A percentile compares a stretch with the other conserved stretches of the same genome.
Conservation (phyloP, 2,113 vertebrate genomes). For the Xenus cinereus region DNA sequence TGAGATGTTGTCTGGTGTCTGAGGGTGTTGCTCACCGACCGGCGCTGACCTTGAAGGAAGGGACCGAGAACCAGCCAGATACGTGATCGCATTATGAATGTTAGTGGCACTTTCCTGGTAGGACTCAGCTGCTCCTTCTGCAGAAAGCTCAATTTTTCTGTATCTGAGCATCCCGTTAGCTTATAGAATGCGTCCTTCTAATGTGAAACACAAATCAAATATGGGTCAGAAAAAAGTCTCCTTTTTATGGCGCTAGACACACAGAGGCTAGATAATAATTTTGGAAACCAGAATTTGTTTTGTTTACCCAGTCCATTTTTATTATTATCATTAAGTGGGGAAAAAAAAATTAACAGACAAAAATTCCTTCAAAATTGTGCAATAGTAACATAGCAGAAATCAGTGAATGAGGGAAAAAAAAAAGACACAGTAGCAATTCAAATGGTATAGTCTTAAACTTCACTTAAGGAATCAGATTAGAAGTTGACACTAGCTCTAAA, state of each 20-base stretch:
- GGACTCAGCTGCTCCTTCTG: not conserved
- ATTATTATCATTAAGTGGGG: constrained; percentile 67
- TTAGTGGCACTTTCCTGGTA: not conserved
- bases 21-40: not conserved
- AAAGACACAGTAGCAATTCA: constrained; percentile 23
- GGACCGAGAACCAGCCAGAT: not conserved
- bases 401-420: not conserved
- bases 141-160: not conserved
- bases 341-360: constrained; percentile 58
- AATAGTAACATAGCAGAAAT: constrained; percentile 68
- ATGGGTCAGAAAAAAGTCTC: not conserved
- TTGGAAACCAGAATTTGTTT: not conserved
- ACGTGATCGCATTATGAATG: not conserved
- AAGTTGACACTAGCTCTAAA: constrained; percentile 16
- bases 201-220: not conserved
- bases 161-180: not conserved
- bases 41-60: not conserved
- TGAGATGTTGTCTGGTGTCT: not conserved
- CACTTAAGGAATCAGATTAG: constrained; percentile 39
- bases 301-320: constrained; percentile 67
- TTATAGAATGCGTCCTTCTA: not conserved
- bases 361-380: constrained; percentile 71
- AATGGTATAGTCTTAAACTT: constrained; percentile 50
- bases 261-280: not conserved
- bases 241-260: not conserved